Evolutionary conservation across 2,888 invertebrate species (phyloP), one percentile per base, ranked within the genome.

Genomic region (Oligia fasciuncula): DNA sequence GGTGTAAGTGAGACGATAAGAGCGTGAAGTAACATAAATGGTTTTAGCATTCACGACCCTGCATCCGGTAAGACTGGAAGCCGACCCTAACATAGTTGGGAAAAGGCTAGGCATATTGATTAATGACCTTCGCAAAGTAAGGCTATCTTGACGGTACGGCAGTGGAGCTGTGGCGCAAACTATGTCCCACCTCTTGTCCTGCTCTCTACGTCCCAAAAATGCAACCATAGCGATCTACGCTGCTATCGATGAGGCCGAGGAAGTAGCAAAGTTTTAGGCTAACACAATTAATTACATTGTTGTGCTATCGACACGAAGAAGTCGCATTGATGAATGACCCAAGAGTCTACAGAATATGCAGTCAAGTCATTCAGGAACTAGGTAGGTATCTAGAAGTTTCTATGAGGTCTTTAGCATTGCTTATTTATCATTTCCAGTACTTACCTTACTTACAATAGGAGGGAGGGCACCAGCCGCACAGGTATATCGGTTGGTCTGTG

Each of bases 1-100:
- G 90, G 91, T 87, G 0, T 82, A 90, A 92, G 86, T 80, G n/a
- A 80, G 0, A 65, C 77, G 81, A 68, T 57, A 8, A 11, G 40
- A 46, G 88, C 80, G 80, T 13, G 0, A 40, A 51, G 5, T 29
- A 13, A 13, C 6, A 19, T 69, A n/a, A n/a, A 29, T 29, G 4
- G 29, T 11, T 49, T 5, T 6, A 68, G n/a, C 19, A 29, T 68
- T 67, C 11, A n/a, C 17, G 29, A 6, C 62, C 29, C 14, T 57
- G 49, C 14, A 49, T 49, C 14, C 14, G 49, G 49, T 49, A 13
- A 49, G 49, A 49, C 49, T 49, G 49, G 49, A 49, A 49, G 4
- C 49, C 1, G 49, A 49, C 4, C 14, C 49, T 14, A 49, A 49
- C 4, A 49, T 49, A 14, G 4, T 14, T 14, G 49, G 14, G 14